Base-by-base conservation (phyloP, 2,113 vertebrate genomes). In the Plectropomus leopardus region DNA sequence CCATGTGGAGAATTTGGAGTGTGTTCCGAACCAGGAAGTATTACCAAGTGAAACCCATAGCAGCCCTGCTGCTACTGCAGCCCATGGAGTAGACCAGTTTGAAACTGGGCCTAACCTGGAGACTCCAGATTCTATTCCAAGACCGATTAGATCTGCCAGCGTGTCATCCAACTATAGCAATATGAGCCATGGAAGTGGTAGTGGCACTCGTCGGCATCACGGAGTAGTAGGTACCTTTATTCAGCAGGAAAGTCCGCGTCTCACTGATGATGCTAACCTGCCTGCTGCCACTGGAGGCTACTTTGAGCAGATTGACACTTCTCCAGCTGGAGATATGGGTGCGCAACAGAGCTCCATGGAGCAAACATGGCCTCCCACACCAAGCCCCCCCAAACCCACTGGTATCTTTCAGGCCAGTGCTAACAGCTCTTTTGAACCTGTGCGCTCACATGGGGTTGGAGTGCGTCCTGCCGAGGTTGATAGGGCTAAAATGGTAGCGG, bases 371-470 rank as follows among this genome's bases (percentile, higher is more conserved):
- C 89, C 94, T 48, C 93, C 95, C 15, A 97, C 97, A 17, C 98
- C 98, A 0, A 99, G 97, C 66, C 97, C 98, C n/a, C 98, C 98
- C 0, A 99, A 99, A 80, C 98, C 98, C 3, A 98, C 95, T 0
- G 98, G 98, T 17, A 86, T 96, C 4, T 99, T 99, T 82, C 98
- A 99, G 84, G 96, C 98, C 16, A 99, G 98, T 73, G 96, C 96
- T 32, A 99, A 99, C 82, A 99, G 97, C 82, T 99, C 97, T 15
- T 99, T 99, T 48, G 98, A 99, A 80, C 98, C 98, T 0, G 98
- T 99, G 55, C 96, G 96, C 21, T 96, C 97, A 2, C 96, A 98
- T 5, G 85, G 94, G 0, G 92, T 97, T 10, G 97, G 96, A 3
- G 90, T 98, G 26, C 97, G 96, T 76, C 95, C 96, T 7, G 54